A percentile compares a stretch with the other conserved stretches of the same genome.
These are phyloP conservation scores for Regulus satrapa DNA, from an alignment of 2,113 vertebrate species.

Conservation along the genomic window DNA sequence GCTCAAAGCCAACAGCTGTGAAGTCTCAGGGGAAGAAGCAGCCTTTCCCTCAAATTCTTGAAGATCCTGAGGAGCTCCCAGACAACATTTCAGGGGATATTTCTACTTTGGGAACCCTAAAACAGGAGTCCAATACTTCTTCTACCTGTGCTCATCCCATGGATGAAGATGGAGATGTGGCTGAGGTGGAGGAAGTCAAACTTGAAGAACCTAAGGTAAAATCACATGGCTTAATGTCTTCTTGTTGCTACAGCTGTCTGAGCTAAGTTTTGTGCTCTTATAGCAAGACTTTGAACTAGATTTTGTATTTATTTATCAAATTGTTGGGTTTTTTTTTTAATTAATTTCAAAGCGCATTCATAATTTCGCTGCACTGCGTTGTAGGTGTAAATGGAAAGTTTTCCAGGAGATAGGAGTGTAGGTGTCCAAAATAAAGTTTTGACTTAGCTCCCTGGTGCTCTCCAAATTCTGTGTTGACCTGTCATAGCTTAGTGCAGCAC, in stretches of 20 bases:
- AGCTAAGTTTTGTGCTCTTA: background rate
- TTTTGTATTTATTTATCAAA: background rate
- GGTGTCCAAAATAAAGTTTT: background rate
- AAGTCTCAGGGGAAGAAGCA: slow-evolving; percentile 45
- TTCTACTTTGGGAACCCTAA: background rate
- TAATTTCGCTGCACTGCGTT: background rate
- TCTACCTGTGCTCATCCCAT: background rate
- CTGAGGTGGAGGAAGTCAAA: slow-evolving; percentile 77
- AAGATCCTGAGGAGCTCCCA: slow-evolving; percentile 24
- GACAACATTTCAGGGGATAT: background rate
- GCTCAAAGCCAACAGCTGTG: slow-evolving; percentile 33
- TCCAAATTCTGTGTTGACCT: background rate
- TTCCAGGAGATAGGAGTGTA: background rate
- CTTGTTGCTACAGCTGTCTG: background rate
- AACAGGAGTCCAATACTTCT: background rate
- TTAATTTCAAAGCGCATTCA: background rate
- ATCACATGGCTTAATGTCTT: background rate
- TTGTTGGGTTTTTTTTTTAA: fast-evolving
- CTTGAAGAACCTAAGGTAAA: slow-evolving; percentile 71
- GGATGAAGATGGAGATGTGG: slow-evolving; percentile 35
- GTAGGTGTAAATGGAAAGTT: background rate
- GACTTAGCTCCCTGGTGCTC: background rate
- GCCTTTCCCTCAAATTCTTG: background rate
- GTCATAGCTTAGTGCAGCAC: background rate
- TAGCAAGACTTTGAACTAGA: background rate